These are phyloP conservation scores for Mayetiola destructor DNA, from an alignment of 2,888 invertebrate species.

Conservation along the genomic window DNA sequence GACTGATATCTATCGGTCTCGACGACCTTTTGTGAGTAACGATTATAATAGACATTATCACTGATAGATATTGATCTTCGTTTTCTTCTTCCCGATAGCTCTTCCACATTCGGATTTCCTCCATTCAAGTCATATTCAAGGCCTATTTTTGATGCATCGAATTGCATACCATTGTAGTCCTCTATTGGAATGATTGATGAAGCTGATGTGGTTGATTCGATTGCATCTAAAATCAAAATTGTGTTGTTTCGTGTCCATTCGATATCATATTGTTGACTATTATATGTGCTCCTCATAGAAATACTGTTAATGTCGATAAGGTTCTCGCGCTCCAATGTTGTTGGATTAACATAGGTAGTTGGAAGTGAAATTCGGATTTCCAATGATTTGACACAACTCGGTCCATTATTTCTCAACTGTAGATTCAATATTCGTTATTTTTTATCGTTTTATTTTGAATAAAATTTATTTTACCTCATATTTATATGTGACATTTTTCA, in stretches of 20 bases:
- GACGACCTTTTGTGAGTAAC: neutral
- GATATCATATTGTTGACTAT: conserved; percentile 26
- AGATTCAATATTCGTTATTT: neutral
- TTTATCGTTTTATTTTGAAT: neutral
- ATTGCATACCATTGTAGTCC: conserved; percentile 18
- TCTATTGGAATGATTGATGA: conserved; percentile 1
- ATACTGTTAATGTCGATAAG: conserved; percentile 30
- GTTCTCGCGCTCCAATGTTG: conserved; percentile 25
- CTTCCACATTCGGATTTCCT: neutral
- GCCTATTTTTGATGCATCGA: conserved; percentile 19
- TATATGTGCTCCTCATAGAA: conserved; percentile 22
- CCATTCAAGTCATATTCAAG: conserved; percentile 12
- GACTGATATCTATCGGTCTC: neutral
- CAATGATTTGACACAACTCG: conserved; percentile 30
- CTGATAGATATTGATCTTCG: neutral
- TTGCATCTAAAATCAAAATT: conserved; percentile 27
- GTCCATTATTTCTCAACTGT: conserved; percentile 32
- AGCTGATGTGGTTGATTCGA: conserved; percentile 22
- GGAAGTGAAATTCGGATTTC: conserved; percentile 30
- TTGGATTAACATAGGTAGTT: conserved; percentile 28
- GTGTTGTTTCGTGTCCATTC: conserved; percentile 30
- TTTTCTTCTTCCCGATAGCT: neutral
- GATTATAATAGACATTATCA: neutral
- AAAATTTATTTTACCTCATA: too few relatives aligned
- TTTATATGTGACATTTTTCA: neutral